Evolutionary conservation across 2,888 invertebrate genomes (phyloP).

Genomic region (Matsumyia berberina): DNA sequence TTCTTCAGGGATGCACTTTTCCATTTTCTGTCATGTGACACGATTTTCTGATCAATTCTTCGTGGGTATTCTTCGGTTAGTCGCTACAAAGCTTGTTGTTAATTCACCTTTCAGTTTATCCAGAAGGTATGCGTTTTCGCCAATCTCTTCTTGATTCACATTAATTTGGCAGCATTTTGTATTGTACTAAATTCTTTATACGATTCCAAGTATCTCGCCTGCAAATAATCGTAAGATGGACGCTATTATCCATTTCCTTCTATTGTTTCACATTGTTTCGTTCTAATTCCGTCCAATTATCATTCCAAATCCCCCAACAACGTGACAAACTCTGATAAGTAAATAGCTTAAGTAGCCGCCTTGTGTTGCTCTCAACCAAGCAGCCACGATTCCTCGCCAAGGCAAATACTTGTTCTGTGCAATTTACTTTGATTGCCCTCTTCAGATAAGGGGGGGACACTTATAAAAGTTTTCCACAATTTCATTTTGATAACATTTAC

Average conservation of each 20-base stretch:
- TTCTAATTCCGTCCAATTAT: conserved; percentile 5
- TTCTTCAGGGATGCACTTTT: too few species aligned
- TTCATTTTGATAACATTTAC: conserved; percentile 30
- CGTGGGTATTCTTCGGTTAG: too few species aligned
- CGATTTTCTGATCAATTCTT: too few species aligned
- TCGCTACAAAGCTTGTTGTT: too few species aligned
- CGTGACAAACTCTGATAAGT: conserved; percentile 24
- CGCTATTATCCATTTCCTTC: not conserved
- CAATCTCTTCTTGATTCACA: too few species aligned
- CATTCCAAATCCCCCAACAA: conserved; percentile 7
- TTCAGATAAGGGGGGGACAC: conserved; percentile 10
- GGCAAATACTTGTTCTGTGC: conserved; percentile 5
- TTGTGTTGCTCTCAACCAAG: not conserved
- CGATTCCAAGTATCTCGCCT: too few species aligned
- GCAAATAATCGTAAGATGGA: not conserved
- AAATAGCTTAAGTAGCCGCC: not conserved
- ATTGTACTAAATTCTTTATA: too few species aligned
- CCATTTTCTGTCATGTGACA: too few species aligned
- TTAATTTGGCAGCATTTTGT: too few species aligned
- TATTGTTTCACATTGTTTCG: not conserved
- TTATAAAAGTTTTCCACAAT: conserved; percentile 54
- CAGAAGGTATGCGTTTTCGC: too few species aligned
- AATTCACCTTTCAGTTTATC: too few species aligned
- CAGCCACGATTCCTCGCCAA: conserved; percentile 4
- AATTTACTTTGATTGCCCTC: conserved; percentile 13